Evolutionary conservation across 2,888 invertebrate genomes (phyloP), one percentile per base, ranked within the genome.

Genomic region (Drosophila pseudotalamancana): DNA sequence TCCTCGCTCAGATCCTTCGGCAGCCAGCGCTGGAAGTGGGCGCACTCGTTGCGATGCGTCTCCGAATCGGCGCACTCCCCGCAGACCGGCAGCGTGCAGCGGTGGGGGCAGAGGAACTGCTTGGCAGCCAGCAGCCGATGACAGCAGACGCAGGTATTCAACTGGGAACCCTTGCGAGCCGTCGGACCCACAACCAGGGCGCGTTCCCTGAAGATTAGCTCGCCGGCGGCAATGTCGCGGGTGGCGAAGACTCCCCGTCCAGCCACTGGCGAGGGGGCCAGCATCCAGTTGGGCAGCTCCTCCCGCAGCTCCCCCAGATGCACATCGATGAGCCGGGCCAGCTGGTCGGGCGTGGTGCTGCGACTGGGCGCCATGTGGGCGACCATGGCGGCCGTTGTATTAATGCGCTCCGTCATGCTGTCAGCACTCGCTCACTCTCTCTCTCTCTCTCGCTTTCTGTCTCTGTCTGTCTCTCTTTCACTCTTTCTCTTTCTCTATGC

Each of bases 241-340:
- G 92, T 93, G 14, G 96, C 95, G 74, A 96, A 93, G 2, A 96
- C 89, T 2, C 96, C 96, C 18, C 95, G 94, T 6, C 96, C 96
- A 39, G 94, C 94, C 6, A 94, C 88, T 14, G 91, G 80, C 0
- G 96, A 95, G 69, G 92, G 91, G 49, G 89, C 91, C 56, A 96
- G 92, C 56, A 89, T 92, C 95, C 96, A 96, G 67, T 90, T 90
- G 59, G 90, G 90, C 63, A 72, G 59, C 48, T 77, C 75, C 55
- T 87, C 84, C 51, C 86, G 89, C 62, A 90, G 73, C 37, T 90
- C 90, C 0, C 81, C 88, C 75, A 90, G 56, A 57, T 90, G 90
- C 57, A 89, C 79, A 59, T 90, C 88, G 39, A 91, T 87, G 34
- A 90, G 88, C 45, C 86, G 85, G 48, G 90, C 88, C 75, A 90